Base-by-base conservation (phyloP, 1,140 invertebrate species). In the Drosophila pseudoananassae region DNA sequence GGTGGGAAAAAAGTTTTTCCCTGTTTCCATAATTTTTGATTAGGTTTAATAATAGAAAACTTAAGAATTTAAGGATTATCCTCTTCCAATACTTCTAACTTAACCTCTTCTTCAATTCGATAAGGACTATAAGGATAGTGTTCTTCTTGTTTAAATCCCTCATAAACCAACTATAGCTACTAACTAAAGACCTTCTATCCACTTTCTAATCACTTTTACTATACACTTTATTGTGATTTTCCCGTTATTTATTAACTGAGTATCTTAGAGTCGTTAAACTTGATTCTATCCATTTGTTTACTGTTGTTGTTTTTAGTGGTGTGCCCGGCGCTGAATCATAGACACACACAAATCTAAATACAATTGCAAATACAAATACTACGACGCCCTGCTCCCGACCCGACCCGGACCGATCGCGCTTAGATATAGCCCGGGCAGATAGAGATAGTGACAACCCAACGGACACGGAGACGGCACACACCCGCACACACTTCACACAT, bases 371-470 rank as follows among this genome's bases (percentile, higher is more conserved):
- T 31, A 33, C 59, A 55, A 40, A 49, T 25, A 70, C 56, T 52
- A 46, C 50, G 57, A 59, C 49, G 51, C 68, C 43, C 51, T 50
- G 45, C 66, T 52, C 61, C 43, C 17, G 40, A 47, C 43, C 68
- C 77, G 64, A 75, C 61, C 43, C 15, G 43, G 38, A 23, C 68
- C 77, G 68, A 77, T 81, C 82, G 74, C 66, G 63, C 74, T 46
- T 38, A 87, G 77, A 84, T 83, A 84, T 82, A 55, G 52, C 69
- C 72, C 52, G 27, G 55, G 76, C 57, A 84, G 70, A 76, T 70
- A 68, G 68, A 77, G 78, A 85, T 87, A 87, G 81, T 84, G 78
- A 76, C 78, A 81, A 55, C 43, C 78, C 72, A 80, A 79, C 78
- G 78, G 74, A 72, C 66, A 76, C 73, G 66, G 64, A 36, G 33